Evolutionary conservation across 2,888 invertebrate genomes (phyloP), one percentile per base, ranked within the genome.

Genomic region (Brenthis hecate): DNA sequence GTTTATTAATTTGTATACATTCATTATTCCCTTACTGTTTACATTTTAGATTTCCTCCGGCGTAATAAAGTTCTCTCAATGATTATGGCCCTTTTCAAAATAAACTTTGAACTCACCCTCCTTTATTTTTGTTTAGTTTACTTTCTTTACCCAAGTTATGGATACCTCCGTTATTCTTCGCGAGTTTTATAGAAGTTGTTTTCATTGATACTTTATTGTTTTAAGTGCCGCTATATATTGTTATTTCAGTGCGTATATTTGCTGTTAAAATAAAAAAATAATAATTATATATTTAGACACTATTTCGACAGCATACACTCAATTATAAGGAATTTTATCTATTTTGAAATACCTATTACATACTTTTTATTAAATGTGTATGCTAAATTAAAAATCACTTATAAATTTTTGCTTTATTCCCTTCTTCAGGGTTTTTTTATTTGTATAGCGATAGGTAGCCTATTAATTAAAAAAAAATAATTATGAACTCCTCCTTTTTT

Each of bases 31-130:
- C 77, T 79, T 80, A 78, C 76, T 88, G 85, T 88, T 88, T 88
- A 85, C 84, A 78, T 83, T 84, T 81, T 79, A 78, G 81, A 82
- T 73, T 83, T 83, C 83, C 80, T 74, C 66, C 57, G 71, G 77
- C 72, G 75, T 76, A 77, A 79, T 91, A 90, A 91, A 90, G 79
- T 87, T 87, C 81, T 85, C 81, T 75, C 85, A 77, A 88, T 89
- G 84, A 91, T 89, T 88, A 88, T 86, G 83, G 84, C 83, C 85
- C 85, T 86, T 60, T 85, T 87, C 83, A 87, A 88, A 87, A 88
- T 88, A 88, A 88, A 89, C 87, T 88, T 80, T 77, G 81, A 79
- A 81, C 83, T 82, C 81, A 79, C 84, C 85, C 84, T 76, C 81
- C 84, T 83, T 82, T 87, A 85, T 89, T 88, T 88, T 87, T 89